Conservation (phyloP, 2,888 invertebrate genomes). For the Epicampocera succincta region DNA sequence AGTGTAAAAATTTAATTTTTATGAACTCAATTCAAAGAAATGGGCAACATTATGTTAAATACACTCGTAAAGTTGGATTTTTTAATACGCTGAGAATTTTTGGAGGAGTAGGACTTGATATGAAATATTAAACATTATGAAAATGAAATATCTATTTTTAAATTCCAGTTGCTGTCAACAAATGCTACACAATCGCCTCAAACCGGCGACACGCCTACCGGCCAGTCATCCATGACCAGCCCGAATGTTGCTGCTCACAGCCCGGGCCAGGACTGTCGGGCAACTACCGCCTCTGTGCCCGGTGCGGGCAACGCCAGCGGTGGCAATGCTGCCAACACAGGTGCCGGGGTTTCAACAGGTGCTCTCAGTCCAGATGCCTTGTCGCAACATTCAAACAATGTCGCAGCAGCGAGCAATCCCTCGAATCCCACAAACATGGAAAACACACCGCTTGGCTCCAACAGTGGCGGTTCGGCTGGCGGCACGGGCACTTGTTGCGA, state of each 20-base stretch:
- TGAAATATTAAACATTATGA: neutral
- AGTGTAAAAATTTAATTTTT: conserved; percentile 40
- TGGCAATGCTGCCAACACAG: conserved; percentile 83
- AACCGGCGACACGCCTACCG: conserved; percentile 72
- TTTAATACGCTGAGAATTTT: too few species aligned
- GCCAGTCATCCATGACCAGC: conserved; percentile 73
- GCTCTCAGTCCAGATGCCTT: conserved; percentile 81
- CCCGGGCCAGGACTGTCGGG: conserved; percentile 83
- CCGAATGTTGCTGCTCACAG: conserved; percentile 76
- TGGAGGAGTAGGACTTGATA: too few species aligned
- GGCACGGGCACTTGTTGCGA: conserved; percentile 88
- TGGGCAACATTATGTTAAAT: conserved; percentile 4
- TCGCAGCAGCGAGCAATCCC: conserved; percentile 71
- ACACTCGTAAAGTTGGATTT: too few species aligned
- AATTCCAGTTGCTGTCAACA: conserved; percentile 74
- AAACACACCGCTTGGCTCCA: conserved; percentile 56
- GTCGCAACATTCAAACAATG: conserved; percentile 81
- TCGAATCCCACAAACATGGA: conserved; percentile 62
- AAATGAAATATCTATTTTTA: neutral
- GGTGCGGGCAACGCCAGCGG: conserved; percentile 86
- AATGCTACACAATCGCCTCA: conserved; percentile 76
- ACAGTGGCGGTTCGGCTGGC: conserved; percentile 70
- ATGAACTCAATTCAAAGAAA: conserved; percentile 19
- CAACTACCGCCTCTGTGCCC: conserved; percentile 59
- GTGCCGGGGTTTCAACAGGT: conserved; percentile 85